These are phyloP conservation scores for Andrena chrysosceles DNA, from an alignment of 2,888 invertebrate genomes.

Conservation along the genomic window DNA sequence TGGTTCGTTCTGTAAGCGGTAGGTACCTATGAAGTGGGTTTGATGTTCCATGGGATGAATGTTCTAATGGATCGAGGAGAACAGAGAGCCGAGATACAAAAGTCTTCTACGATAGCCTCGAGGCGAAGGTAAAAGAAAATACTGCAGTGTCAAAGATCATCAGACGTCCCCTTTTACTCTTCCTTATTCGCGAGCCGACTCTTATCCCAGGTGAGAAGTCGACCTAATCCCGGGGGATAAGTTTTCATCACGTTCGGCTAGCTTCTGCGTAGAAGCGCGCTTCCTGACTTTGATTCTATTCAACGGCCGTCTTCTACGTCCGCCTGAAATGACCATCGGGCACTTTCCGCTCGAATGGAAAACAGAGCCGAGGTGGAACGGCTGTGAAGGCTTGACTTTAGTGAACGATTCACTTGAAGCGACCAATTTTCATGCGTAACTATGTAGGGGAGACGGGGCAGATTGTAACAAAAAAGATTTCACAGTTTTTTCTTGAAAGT, in stretches of 20 bases:
- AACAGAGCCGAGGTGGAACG: conserved; percentile 11
- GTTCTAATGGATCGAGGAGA: background rate
- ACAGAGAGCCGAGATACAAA: conserved; percentile 6
- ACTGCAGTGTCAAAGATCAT: conserved; percentile 40
- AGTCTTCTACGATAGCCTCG: conserved; percentile 10
- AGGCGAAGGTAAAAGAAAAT: conserved; percentile 12
- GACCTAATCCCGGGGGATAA: conserved; percentile 70
- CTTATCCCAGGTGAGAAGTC: conserved; percentile 68
- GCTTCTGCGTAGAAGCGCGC: conserved; percentile 56
- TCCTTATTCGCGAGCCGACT: conserved; percentile 52
- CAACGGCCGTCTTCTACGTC: conserved; percentile 63
- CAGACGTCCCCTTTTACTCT: conserved; percentile 48
- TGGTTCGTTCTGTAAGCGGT: too few species aligned
- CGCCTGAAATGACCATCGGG: conserved; percentile 51
- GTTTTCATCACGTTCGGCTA: conserved; percentile 70
- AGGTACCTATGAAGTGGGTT: too few species aligned
- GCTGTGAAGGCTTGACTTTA: background rate
- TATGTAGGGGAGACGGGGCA: too few species aligned
- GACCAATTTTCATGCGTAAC: too few species aligned
- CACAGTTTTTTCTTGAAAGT: too few species aligned
- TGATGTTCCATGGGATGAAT: background rate
- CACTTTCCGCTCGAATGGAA: conserved; percentile 40
- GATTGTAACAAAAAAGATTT: too few species aligned
- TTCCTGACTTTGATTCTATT: conserved; percentile 73
- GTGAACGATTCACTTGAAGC: too few species aligned